Conservation (phyloP, 30 jellyfish, hydroid and myxozoan species). For the Turritopsis dohrnii region DNA sequence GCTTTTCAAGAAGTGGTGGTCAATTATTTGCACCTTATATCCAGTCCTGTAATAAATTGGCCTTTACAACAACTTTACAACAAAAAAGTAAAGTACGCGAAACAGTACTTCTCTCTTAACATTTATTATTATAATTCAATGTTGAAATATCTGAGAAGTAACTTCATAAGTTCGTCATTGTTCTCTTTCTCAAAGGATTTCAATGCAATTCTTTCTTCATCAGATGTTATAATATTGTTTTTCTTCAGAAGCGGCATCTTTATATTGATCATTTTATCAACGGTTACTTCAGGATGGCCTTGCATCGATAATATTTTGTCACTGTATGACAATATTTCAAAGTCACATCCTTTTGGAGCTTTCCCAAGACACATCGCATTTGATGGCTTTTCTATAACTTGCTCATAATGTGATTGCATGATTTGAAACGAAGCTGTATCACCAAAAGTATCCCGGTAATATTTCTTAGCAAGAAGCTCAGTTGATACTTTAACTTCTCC, state of each 20-base stretch:
- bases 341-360: constrained; percentile 44
- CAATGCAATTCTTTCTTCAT: background rate
- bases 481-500: constrained; percentile 37
- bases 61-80: too few species aligned
- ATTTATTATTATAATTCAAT: background rate
- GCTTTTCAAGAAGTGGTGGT: too few species aligned
- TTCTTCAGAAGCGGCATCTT: background rate
- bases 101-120: too few species aligned
- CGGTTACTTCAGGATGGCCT: constrained; percentile 63
- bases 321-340: constrained; percentile 56
- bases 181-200: background rate
- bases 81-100: too few species aligned
- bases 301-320: constrained; percentile 49
- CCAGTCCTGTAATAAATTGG: too few species aligned
- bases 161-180: background rate
- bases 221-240: background rate
- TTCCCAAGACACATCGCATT: constrained; percentile 35
- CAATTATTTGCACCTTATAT: too few species aligned
- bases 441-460: constrained; percentile 15
- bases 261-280: background rate
- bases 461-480: constrained; percentile 11
- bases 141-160: background rate
- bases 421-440: constrained; percentile 4
- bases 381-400: constrained; percentile 41
- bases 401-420: constrained; percentile 69